Evolutionary conservation across 2,888 invertebrate genomes (phyloP).

Genomic region (Metacarcinus magister): DNA sequence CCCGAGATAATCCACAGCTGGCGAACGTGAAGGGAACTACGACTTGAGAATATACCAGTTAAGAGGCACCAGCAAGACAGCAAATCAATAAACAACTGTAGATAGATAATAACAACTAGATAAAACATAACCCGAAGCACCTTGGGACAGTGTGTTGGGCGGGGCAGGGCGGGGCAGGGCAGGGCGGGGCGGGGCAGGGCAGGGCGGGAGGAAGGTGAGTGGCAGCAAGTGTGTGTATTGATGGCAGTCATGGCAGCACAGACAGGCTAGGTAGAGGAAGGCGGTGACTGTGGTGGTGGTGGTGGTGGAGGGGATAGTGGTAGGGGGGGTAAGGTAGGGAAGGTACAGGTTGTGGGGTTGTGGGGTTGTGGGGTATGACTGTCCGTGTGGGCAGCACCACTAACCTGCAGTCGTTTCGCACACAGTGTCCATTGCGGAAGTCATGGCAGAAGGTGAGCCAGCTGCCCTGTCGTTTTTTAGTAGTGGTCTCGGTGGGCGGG

Average conservation of each 20-base stretch:
- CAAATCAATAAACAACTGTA: not conserved
- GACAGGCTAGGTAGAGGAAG: not conserved
- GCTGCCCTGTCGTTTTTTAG: conserved; percentile 63
- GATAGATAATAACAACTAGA: not conserved
- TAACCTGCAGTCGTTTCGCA: conserved; percentile 81
- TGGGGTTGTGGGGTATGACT: not conserved
- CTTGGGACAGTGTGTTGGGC: not conserved
- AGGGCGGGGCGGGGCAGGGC: too few relatives aligned
- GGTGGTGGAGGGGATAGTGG: too few relatives aligned
- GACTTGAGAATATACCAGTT: too few relatives aligned
- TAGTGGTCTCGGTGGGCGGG: conserved; percentile 68
- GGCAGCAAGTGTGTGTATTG: not conserved
- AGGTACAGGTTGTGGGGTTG: not conserved
- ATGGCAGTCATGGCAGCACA: not conserved
- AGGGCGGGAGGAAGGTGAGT: not conserved
- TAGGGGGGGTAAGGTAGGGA: not conserved
- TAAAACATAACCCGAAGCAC: not conserved
- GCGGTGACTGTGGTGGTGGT: too few relatives aligned
- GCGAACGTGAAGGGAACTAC: too few relatives aligned
- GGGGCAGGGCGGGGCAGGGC: not conserved
- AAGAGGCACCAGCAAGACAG: not conserved
- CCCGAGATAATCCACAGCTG: too few relatives aligned
- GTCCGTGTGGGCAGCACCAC: conserved; percentile 54
- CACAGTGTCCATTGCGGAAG: conserved; percentile 79
- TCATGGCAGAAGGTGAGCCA: conserved; percentile 82